phyloP scores from a whole-genome alignment of 1,140 invertebrate species.

The Lepidostoma basale region DNA sequence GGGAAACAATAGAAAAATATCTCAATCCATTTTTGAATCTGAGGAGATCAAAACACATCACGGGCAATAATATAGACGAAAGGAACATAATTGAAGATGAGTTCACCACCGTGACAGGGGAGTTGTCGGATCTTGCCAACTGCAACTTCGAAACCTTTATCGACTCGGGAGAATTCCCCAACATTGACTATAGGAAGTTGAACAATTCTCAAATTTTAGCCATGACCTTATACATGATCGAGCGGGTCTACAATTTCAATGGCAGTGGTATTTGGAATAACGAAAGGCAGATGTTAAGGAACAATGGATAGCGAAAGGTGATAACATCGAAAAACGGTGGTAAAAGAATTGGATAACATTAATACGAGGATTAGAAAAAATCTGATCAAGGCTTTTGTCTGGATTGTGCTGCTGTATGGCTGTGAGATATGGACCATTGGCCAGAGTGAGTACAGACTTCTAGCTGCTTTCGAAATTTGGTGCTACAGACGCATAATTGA shows the following conservation, averaged over 20 bases:
- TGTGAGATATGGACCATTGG: no score
- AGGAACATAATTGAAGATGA: not conserved
- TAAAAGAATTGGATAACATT: no score
- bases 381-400: no score
- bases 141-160: not conserved
- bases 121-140: not conserved
- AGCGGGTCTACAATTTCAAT: not conserved
- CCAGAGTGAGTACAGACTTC: no score
- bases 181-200: constrained; percentile 10
- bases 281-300: not conserved
- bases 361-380: no score
- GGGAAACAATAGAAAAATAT: constrained; percentile 4
- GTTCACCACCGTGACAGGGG: not conserved
- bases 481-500: no score
- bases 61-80: not conserved
- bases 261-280: constrained; percentile 1
- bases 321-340: no score
- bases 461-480: no score
- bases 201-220: not conserved
- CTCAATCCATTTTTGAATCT: not conserved
- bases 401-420: no score
- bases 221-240: not conserved
- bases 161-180: not conserved
- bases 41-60: not conserved
- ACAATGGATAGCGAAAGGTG: no score